Conservation (phyloP, 2,113 vertebrate species). For the Myodes glareolus region DNA sequence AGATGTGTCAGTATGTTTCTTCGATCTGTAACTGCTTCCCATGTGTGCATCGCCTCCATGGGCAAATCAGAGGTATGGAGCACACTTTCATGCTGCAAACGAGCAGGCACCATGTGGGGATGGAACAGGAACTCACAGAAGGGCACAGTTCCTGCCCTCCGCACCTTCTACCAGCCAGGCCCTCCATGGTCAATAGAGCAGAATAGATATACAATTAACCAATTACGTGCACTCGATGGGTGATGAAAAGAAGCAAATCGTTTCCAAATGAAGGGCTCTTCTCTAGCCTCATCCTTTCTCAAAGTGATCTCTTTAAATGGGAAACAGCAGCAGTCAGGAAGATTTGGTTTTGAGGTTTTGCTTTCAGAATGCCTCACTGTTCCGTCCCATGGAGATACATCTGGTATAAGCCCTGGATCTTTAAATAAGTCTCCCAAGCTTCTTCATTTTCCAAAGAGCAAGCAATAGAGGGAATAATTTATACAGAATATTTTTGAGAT, state of each 20-base stretch:
- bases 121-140: background rate
- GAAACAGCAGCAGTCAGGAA: background rate
- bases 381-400: background rate
- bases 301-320: background rate
- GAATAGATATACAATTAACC: constrained; percentile 21
- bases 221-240: background rate
- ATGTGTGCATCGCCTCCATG: constrained; percentile 68
- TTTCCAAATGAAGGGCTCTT: constrained; percentile 16
- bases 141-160: background rate
- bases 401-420: background rate
- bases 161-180: background rate
- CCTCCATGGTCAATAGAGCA: background rate
- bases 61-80: background rate
- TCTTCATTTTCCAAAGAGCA: constrained; percentile 3
- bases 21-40: constrained; percentile 73
- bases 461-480: background rate
- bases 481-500: background rate
- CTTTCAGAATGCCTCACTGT: background rate
- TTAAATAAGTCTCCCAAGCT: background rate
- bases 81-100: background rate
- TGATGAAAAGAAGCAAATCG: constrained; percentile 43
- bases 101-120: background rate
- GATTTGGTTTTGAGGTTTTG: background rate
- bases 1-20: constrained; percentile 83
- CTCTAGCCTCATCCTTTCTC: background rate